phyloP scores from a whole-genome alignment of 2,797 vertebrate genomes.

The Gambusia yucatana region DNA sequence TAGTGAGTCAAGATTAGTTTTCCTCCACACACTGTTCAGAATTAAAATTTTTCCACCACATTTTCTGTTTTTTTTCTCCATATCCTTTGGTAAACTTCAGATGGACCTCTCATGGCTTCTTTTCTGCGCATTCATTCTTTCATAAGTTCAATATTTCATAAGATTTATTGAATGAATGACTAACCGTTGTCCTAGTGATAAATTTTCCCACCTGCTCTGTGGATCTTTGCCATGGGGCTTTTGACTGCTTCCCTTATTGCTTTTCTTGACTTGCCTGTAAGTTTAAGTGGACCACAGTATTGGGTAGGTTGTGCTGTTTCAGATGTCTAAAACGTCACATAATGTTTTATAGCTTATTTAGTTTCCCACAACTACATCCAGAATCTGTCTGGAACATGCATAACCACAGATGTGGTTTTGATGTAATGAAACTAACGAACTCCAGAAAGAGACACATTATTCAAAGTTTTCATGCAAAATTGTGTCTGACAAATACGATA shows the following conservation, averaged over 20 bases:
- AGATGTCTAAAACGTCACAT: not conserved
- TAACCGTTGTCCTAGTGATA: not conserved
- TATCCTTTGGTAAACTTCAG: not conserved
- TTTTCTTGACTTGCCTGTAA: not conserved
- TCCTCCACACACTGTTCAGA: not conserved
- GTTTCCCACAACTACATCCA: not conserved
- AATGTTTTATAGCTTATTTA: not conserved
- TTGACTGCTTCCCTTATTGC: not conserved
- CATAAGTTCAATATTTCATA: not conserved
- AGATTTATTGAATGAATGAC: not conserved
- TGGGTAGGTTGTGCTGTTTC: not conserved
- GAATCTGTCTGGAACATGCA: not conserved
- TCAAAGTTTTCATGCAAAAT: not conserved
- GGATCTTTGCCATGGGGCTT: not conserved
- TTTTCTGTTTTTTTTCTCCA: not conserved
- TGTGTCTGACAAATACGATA: not conserved
- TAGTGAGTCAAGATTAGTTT: not conserved
- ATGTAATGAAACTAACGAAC: not conserved
- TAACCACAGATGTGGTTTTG: not conserved
- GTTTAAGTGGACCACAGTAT: not conserved
- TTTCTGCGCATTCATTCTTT: not conserved
- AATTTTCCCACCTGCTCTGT: not conserved
- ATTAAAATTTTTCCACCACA: not conserved
- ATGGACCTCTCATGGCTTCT: not conserved
- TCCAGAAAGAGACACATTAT: not conserved